Evolutionary conservation across 2,888 invertebrate genomes (phyloP).

Genomic region (Chesias legatella): DNA sequence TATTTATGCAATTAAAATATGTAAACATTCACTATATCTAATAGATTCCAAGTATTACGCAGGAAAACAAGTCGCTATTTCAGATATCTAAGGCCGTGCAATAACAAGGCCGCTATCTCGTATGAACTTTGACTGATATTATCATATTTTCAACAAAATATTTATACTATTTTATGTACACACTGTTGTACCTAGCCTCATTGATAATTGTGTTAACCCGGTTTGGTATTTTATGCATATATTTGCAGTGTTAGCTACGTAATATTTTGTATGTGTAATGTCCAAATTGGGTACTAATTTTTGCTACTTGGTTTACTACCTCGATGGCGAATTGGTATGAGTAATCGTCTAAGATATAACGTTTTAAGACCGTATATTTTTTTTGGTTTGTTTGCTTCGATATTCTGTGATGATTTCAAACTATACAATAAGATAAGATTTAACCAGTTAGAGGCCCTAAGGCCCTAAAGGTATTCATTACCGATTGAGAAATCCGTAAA

Average conservation of each 20-base stretch:
- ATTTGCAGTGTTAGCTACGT: constrained; percentile 37
- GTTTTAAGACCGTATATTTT: too few relatives aligned
- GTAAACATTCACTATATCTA: constrained; percentile 7
- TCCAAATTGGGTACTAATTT: neutral
- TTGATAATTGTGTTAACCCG: constrained; percentile 45
- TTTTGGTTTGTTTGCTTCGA: too few relatives aligned
- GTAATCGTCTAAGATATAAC: too few relatives aligned
- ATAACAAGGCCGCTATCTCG: constrained; percentile 53
- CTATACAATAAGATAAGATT: too few relatives aligned
- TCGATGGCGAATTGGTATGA: constrained; percentile 1
- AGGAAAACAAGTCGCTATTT: constrained; percentile 22
- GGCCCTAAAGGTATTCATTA: too few relatives aligned
- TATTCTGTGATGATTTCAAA: too few relatives aligned
- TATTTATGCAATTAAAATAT: too few relatives aligned
- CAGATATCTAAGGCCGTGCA: constrained; percentile 38
- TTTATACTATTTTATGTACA: constrained; percentile 44
- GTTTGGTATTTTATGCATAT: constrained; percentile 30
- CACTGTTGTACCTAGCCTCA: constrained; percentile 31
- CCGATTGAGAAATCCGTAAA: too few relatives aligned
- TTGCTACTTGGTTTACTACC: too few relatives aligned
- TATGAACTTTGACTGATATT: constrained; percentile 61
- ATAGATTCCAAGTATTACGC: constrained; percentile 8
- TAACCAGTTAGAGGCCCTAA: too few relatives aligned
- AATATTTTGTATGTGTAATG: constrained; percentile 29
- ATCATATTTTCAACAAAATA: constrained; percentile 59